Evolutionary conservation across 2,113 vertebrate species (phyloP).

Genomic region (Callorhinus ursinus): DNA sequence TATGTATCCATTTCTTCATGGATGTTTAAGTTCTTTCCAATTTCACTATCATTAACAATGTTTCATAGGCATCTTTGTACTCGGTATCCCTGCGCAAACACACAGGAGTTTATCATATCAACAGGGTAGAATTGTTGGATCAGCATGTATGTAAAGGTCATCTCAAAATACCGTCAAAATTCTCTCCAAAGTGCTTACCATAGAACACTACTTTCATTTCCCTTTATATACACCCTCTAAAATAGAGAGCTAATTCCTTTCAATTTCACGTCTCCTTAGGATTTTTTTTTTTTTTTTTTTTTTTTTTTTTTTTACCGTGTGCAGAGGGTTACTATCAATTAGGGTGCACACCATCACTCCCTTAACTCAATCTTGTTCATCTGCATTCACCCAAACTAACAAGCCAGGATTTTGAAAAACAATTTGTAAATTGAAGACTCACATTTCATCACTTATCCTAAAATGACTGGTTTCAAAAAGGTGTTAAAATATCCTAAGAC

Average conservation of each 20-base stretch:
- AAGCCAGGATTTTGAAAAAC: slow-evolving; percentile 22
- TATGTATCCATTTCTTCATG: neutral
- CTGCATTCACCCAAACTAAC: neutral
- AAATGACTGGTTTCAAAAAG: slow-evolving; percentile 28
- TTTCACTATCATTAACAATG: slow-evolving; percentile 10
- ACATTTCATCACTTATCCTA: slow-evolving; percentile 27
- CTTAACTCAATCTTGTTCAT: neutral
- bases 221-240: neutral
- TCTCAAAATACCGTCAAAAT: slow-evolving; percentile 26
- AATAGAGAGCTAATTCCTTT: neutral
- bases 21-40: slow-evolving; percentile 27
- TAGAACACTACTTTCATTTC: neutral
- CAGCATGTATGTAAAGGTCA: neutral
- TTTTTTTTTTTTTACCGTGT: neutral
- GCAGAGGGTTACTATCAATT: neutral
- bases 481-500: neutral
- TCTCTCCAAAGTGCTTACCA: neutral
- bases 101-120: neutral
- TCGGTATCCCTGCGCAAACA: neutral
- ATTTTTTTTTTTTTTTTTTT: neutral
- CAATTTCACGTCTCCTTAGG: neutral
- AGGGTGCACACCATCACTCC: neutral
- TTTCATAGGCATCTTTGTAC: neutral
- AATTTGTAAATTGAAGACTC: neutral
- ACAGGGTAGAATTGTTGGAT: neutral